These are phyloP conservation scores for Neopelma chrysocephalum DNA, from an alignment of 2,797 vertebrate genomes.

Conservation along the genomic window DNA sequence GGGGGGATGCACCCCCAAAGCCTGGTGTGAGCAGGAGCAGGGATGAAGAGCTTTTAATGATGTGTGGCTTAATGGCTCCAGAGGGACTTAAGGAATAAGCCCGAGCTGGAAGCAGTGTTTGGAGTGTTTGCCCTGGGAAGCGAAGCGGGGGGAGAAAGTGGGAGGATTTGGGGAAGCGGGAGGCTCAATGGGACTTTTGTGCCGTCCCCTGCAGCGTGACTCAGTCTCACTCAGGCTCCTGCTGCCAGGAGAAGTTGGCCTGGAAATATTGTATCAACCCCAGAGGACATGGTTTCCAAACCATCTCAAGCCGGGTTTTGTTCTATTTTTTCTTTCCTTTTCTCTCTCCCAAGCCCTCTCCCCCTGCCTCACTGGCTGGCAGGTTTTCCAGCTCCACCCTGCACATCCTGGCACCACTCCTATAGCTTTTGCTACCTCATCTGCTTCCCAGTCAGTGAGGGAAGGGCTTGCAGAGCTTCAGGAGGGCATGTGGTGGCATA, in stretches of 20 bases:
- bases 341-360: not conserved
- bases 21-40: not conserved
- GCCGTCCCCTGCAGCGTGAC: conserved; percentile 23
- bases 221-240: not conserved
- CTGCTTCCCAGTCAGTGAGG: rapidly evolving
- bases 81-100: not conserved
- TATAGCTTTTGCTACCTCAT: not conserved
- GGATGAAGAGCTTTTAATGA: conserved; percentile 1
- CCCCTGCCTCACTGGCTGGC: not conserved
- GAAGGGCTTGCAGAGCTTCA: not conserved
- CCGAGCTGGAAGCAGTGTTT: not conserved
- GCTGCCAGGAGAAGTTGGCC: conserved; percentile 48
- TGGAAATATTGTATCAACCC: conserved; percentile 67
- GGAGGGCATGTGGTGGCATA: rapidly evolving
- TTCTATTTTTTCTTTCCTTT: conserved; percentile 42
- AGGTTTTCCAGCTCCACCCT: conserved; percentile 57
- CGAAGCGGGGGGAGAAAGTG: not conserved
- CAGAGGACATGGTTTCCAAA: conserved; percentile 48
- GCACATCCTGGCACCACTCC: not conserved
- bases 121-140: conserved; percentile 6
- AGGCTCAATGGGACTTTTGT: conserved; percentile 72
- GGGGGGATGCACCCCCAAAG: not conserved
- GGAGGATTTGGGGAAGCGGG: not conserved
- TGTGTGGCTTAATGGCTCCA: not conserved
- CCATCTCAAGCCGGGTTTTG: conserved; percentile 13